phyloP scores from a whole-genome alignment of 2,888 invertebrate species.

The Fragum whitleyi region DNA sequence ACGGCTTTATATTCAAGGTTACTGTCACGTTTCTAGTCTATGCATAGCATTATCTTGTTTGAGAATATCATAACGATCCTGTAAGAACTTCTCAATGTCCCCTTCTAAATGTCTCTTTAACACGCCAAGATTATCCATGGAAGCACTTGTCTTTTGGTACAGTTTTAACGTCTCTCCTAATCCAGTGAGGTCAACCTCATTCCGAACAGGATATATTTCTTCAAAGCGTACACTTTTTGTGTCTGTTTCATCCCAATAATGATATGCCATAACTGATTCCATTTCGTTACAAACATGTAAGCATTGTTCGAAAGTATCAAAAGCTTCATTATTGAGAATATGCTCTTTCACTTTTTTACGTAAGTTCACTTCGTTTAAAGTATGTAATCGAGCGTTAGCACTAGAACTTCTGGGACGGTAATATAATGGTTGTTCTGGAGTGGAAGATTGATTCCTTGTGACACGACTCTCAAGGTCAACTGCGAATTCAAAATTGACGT shows the following conservation, averaged over 20 bases:
- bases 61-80: conserved; percentile 36
- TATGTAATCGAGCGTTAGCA: conserved; percentile 34
- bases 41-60: conserved; percentile 35
- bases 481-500: conserved; percentile 84
- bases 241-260: conserved; percentile 75
- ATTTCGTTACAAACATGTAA: conserved; percentile 78
- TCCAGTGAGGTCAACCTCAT: conserved; percentile 35
- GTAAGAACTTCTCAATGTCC: conserved; percentile 58
- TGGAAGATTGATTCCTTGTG: background rate
- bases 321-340: conserved; percentile 36
- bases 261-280: conserved; percentile 79
- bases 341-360: conserved; percentile 9
- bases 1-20: background rate
- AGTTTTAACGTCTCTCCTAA: background rate
- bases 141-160: background rate
- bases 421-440: background rate
- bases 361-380: background rate
- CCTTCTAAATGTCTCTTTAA: conserved; percentile 30
- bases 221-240: conserved; percentile 64
- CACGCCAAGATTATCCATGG: conserved; percentile 13
- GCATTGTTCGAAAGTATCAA: conserved; percentile 80
- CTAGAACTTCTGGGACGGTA: conserved; percentile 40
- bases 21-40: background rate
- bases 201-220: conserved; percentile 66
- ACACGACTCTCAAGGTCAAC: conserved; percentile 72